phyloP scores from a whole-genome alignment of 2,797 vertebrate genomes.

The Epinephelus coioides region DNA sequence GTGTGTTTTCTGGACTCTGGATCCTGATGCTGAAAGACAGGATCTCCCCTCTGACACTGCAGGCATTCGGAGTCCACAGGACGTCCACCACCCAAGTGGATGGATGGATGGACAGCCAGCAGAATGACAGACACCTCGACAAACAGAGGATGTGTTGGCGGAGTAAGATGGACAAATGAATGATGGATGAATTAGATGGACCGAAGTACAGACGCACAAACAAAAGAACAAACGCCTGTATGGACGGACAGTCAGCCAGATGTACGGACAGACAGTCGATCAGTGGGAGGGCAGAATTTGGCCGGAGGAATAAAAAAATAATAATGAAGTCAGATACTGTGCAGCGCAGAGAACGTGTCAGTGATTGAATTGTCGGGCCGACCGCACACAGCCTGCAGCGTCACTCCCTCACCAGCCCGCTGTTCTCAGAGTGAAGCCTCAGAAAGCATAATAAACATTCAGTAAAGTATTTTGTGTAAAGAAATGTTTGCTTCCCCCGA shows the following conservation, averaged over 20 bases:
- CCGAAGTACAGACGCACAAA: slow-evolving; percentile 1
- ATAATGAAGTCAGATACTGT: slow-evolving; percentile 37
- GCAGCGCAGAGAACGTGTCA: slow-evolving; percentile 44
- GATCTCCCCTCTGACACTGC: slow-evolving; percentile 83
- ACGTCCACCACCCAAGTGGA: slow-evolving; percentile 84
- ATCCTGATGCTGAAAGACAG: slow-evolving; percentile 86
- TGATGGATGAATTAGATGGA: slow-evolving; percentile 4
- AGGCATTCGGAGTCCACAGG: slow-evolving; percentile 70
- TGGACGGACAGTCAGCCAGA: slow-evolving; percentile 23
- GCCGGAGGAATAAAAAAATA: slow-evolving; percentile 2
- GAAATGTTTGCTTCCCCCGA: slow-evolving; percentile 76
- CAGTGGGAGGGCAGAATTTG: not conserved
- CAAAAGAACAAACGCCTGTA: not conserved
- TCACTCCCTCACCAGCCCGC: slow-evolving; percentile 59
- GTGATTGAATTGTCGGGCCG: slow-evolving; percentile 53
- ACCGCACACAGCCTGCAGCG: slow-evolving; percentile 71
- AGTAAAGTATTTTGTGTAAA: slow-evolving; percentile 82
- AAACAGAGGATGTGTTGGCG: slow-evolving; percentile 32
- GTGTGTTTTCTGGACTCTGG: slow-evolving; percentile 60
- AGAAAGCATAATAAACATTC: slow-evolving; percentile 84
- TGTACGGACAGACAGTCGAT: slow-evolving; percentile 2
- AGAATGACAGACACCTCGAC: slow-evolving; percentile 32
- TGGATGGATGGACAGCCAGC: slow-evolving; percentile 33
- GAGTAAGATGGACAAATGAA: slow-evolving; percentile 6
- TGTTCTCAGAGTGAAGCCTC: slow-evolving; percentile 73